These are phyloP conservation scores for Elaphurus davidianus DNA, from an alignment of 2,113 vertebrate genomes.

Conservation along the genomic window DNA sequence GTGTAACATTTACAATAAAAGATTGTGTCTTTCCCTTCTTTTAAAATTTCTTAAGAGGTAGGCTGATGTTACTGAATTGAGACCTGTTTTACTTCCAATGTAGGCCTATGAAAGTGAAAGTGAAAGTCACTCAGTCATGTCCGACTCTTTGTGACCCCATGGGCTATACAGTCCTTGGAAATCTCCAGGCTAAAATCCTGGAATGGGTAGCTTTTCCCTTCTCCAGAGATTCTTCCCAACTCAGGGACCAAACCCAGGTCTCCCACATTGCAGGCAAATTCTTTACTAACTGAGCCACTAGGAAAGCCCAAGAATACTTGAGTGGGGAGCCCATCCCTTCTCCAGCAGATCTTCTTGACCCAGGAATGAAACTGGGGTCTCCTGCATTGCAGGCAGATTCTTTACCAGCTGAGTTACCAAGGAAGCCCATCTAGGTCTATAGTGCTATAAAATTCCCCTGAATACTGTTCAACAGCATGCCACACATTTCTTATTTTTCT, in stretches of 20 bases:
- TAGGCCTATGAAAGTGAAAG: not conserved
- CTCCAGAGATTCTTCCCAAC: not conserved
- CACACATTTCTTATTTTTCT: not conserved
- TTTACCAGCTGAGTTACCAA: not conserved
- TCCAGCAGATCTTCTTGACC: not conserved
- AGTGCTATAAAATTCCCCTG: not conserved
- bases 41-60: not conserved
- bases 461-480: not conserved
- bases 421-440: not conserved
- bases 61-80: not conserved
- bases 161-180: not conserved
- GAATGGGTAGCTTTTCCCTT: not conserved
- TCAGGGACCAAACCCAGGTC: not conserved
- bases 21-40: not conserved
- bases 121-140: not conserved
- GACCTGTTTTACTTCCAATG: not conserved
- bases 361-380: not conserved
- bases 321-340: not conserved
- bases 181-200: not conserved
- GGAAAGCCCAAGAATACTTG: not conserved
- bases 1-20: not conserved
- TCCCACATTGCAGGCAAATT: not conserved
- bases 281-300: not conserved
- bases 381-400: not conserved
- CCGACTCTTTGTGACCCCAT: not conserved